These are phyloP conservation scores for Cirrhinus molitorella DNA, from an alignment of 2,797 vertebrate species.

Conservation along the genomic window DNA sequence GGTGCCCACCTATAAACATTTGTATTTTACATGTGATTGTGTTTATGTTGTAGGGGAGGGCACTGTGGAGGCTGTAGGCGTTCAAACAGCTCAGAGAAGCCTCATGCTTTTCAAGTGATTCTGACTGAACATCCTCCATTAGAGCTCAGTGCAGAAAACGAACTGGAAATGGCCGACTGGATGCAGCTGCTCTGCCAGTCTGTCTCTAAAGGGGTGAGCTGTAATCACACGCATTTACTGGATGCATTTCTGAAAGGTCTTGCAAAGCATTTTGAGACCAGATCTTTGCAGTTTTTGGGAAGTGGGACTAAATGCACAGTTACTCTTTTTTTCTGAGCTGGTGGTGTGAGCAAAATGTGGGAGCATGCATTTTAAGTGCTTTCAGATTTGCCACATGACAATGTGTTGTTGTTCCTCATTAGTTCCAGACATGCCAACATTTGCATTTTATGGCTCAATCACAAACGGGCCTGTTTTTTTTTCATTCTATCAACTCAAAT, in stretches of 20 bases:
- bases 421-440: background rate
- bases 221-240: background rate
- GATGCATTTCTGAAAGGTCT: conserved; percentile 4
- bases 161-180: conserved; percentile 97
- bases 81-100: conserved; percentile 89
- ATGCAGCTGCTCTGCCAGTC: conserved; percentile 97
- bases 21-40: background rate
- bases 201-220: conserved; percentile 94
- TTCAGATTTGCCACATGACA: conserved; percentile 17
- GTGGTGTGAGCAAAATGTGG: background rate
- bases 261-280: background rate
- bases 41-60: conserved; percentile 82
- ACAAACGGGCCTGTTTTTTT: too few species aligned
- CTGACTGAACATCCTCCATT: conserved; percentile 89
- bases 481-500: too few species aligned
- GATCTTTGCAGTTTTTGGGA: background rate
- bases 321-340: background rate
- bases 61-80: conserved; percentile 95
- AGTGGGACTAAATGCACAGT: conserved; percentile 1
- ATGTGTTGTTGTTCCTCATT: conserved; percentile 2
- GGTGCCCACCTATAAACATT: background rate
- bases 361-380: background rate
- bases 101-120: conserved; percentile 96
- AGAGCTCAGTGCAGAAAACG: conserved; percentile 90
- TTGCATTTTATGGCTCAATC: background rate